Conservation (phyloP, 2,113 vertebrate genomes). For the Anguilla rostrata region DNA sequence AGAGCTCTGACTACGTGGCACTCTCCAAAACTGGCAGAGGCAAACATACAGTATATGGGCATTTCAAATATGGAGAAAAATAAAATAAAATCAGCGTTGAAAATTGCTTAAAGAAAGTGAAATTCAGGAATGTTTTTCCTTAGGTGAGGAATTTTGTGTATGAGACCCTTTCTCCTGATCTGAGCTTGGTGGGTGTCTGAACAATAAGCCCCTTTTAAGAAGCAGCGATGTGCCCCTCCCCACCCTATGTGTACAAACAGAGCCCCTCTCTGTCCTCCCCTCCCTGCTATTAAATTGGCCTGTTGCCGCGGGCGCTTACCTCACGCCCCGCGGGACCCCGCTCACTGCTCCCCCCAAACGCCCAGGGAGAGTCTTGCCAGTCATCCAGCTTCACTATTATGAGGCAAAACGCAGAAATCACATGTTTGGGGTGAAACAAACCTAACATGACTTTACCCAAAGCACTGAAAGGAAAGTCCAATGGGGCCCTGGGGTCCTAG, state of each 20-base stretch:
- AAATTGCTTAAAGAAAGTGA: too few relatives aligned
- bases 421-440: neutral
- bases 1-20: too few relatives aligned
- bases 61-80: too few relatives aligned
- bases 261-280: conserved; percentile 25
- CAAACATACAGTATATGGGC: too few relatives aligned
- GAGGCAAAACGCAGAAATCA: neutral
- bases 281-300: conserved; percentile 54
- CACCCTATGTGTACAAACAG: conserved; percentile 58
- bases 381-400: neutral
- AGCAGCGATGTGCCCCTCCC: conserved; percentile 58
- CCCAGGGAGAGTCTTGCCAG: neutral
- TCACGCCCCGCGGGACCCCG: conserved; percentile 41
- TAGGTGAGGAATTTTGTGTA: conserved; percentile 63
- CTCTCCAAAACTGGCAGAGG: too few relatives aligned
- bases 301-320: conserved; percentile 40
- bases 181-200: conserved; percentile 62
- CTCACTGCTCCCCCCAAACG: neutral
- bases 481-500: neutral
- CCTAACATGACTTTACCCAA: neutral
- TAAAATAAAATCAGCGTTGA: too few relatives aligned
- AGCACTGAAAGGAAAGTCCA: neutral
- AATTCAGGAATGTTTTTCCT: too few relatives aligned
- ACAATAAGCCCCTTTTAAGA: conserved; percentile 65
- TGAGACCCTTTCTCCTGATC: conserved; percentile 61